These are phyloP conservation scores for Zhuqinia jingwanae DNA, from an alignment of 2,888 invertebrate genomes.

Conservation along the genomic window DNA sequence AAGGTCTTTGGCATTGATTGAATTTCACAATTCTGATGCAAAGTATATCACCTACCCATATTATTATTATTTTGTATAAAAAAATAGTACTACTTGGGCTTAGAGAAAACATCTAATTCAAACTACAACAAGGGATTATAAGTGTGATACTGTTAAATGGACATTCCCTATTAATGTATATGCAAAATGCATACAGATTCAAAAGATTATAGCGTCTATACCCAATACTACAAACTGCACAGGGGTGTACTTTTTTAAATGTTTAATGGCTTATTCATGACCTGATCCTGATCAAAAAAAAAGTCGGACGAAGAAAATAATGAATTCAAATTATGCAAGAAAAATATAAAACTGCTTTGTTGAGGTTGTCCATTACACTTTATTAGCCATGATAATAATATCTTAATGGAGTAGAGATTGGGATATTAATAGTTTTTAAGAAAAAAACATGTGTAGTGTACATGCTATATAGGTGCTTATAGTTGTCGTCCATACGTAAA, in stretches of 20 bases:
- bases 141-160: no score
- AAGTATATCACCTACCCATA: no score
- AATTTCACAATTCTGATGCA: not conserved
- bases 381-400: constrained; percentile 17
- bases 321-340: constrained; percentile 60
- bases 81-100: no score
- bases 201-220: not conserved
- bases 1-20: constrained; percentile 18
- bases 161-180: not conserved
- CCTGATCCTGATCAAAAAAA: constrained; percentile 42
- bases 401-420: not conserved
- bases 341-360: constrained; percentile 25
- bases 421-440: constrained; percentile 3
- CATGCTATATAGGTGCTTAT: no score
- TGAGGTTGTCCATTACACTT: constrained; percentile 13
- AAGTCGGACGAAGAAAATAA: constrained; percentile 33
- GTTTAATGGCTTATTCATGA: constrained; percentile 48
- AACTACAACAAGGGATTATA: no score
- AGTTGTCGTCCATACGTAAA: no score
- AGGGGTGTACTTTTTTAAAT: not conserved
- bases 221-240: no score
- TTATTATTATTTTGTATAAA: no score
- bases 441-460: no score
- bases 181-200: not conserved
- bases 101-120: no score